These are phyloP conservation scores for Sula dactylatra DNA, from an alignment of 2,113 vertebrate species.

Conservation along the genomic window DNA sequence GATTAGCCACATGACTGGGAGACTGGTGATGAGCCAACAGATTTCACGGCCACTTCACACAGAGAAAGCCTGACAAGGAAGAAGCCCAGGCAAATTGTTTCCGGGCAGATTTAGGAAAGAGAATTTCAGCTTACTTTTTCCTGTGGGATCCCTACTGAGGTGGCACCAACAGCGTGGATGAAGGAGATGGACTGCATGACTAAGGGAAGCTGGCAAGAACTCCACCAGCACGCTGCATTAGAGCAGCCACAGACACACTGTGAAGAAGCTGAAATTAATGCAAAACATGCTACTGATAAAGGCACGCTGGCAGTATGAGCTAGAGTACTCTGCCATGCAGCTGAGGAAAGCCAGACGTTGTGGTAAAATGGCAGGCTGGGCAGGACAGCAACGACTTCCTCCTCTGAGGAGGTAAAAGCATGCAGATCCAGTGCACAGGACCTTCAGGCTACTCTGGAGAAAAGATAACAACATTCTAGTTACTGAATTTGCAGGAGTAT, in stretches of 20 bases:
- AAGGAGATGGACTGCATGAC: not conserved
- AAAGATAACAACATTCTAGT: not conserved
- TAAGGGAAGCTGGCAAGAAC: not conserved
- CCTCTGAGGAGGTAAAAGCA: not conserved
- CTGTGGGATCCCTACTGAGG: not conserved
- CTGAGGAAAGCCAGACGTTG: not conserved
- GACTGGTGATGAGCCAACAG: not conserved
- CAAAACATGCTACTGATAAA: not conserved
- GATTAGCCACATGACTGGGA: not conserved
- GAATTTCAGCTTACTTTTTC: not conserved
- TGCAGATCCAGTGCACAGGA: not conserved
- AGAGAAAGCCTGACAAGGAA: not conserved
- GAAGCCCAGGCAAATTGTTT: not conserved
- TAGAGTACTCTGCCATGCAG: not conserved
- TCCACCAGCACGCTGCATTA: not conserved
- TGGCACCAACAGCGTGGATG: fast-evolving
- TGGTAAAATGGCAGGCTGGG: not conserved
- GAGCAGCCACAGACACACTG: fast-evolving
- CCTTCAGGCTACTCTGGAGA: not conserved
- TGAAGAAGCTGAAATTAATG: not conserved
- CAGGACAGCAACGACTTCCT: not conserved
- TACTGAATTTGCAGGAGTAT: not conserved
- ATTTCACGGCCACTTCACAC: not conserved
- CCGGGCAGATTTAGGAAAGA: not conserved
- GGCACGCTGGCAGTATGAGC: not conserved